phyloP scores from a whole-genome alignment of 1,140 invertebrate genomes.

The Trichonephila inaurata region DNA sequence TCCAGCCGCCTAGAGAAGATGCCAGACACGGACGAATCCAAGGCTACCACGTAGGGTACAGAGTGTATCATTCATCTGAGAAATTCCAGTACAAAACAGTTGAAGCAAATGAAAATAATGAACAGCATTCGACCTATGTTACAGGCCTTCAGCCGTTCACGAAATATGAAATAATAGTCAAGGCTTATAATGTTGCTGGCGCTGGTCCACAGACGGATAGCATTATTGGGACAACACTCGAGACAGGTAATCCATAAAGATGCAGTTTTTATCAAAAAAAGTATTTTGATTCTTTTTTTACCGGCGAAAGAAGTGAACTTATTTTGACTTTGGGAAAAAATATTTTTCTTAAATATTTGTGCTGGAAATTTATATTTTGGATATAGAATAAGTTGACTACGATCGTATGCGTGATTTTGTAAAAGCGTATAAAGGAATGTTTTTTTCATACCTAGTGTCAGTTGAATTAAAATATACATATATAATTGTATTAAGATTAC shows the following conservation, averaged over 20 bases:
- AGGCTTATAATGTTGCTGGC: slow-evolving; percentile 81
- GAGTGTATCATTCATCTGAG: slow-evolving; percentile 71
- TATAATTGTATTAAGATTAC: too few species aligned
- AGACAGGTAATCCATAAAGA: slow-evolving; percentile 79
- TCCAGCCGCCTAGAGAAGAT: slow-evolving; percentile 71
- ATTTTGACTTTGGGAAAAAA: too few species aligned
- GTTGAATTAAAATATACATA: too few species aligned
- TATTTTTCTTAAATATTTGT: too few species aligned
- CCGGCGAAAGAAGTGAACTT: too few species aligned
- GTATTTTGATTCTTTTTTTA: too few species aligned
- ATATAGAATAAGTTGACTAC: too few species aligned
- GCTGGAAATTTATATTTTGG: too few species aligned
- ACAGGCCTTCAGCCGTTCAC: slow-evolving; percentile 81
- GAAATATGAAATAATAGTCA: slow-evolving; percentile 81
- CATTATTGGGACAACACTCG: slow-evolving; percentile 87
- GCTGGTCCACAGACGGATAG: slow-evolving; percentile 88
- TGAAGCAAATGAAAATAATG: slow-evolving; percentile 54
- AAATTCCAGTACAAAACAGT: slow-evolving; percentile 79
- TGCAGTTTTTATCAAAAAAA: too few species aligned
- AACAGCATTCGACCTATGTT: slow-evolving; percentile 67
- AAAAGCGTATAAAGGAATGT: too few species aligned
- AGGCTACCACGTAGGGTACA: slow-evolving; percentile 81
- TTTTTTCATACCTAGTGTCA: too few species aligned
- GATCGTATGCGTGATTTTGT: too few species aligned
- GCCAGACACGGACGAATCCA: slow-evolving; percentile 79